Evolutionary conservation across 2,888 invertebrate genomes (phyloP).

Genomic region (Drosophila prolongata): DNA sequence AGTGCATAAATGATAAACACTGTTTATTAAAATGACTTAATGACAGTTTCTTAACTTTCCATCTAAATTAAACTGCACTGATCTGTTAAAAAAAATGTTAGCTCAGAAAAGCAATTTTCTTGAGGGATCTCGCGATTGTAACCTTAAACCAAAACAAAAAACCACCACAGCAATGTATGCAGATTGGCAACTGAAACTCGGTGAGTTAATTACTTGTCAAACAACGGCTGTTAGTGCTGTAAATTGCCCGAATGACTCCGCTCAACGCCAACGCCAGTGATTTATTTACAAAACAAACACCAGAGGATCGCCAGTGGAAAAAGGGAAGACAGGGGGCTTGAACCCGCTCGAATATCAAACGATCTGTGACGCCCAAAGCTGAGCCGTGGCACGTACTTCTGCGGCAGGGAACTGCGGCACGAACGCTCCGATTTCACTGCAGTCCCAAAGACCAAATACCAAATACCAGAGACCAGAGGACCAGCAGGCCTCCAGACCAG

Average conservation of each 20-base stretch:
- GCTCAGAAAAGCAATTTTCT: not conserved
- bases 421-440: slow-evolving; percentile 50
- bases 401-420: slow-evolving; percentile 7
- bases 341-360: slow-evolving; percentile 67
- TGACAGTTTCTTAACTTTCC: no score
- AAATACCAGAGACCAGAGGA: slow-evolving; percentile 8
- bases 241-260: slow-evolving; percentile 68
- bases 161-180: slow-evolving; percentile 7
- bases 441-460: slow-evolving; percentile 8
- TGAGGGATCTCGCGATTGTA: slow-evolving; percentile 1
- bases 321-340: not conserved
- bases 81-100: no score
- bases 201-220: slow-evolving; percentile 77
- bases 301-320: slow-evolving; percentile 23
- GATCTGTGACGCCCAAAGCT: slow-evolving; percentile 71
- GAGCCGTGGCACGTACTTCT: slow-evolving; percentile 59
- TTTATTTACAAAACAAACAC: slow-evolving; percentile 75
- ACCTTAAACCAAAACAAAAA: slow-evolving; percentile 7
- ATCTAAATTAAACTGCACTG: not conserved
- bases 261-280: slow-evolving; percentile 54
- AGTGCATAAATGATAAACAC: no score
- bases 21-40: no score
- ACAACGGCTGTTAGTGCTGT: slow-evolving; percentile 69
- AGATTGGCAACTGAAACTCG: slow-evolving; percentile 39
- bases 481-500: not conserved